Conservation (phyloP, 2,888 invertebrate genomes). For the Cheiracanthium punctorium region DNA sequence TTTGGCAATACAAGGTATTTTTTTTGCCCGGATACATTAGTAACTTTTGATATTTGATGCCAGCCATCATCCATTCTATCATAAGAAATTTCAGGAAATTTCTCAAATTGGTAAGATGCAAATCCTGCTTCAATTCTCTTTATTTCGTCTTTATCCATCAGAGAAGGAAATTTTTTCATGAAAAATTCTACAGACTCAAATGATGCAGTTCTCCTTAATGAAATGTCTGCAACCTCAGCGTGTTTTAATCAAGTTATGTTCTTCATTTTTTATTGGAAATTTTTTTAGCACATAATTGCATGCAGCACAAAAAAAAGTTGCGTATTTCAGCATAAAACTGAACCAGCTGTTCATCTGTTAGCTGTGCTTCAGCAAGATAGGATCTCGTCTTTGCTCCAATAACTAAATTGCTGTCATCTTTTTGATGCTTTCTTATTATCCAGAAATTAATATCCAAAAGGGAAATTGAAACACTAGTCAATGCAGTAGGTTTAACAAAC, state of each 20-base stretch:
- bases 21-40: not conserved
- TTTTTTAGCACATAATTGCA: not conserved
- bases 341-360: too few species aligned
- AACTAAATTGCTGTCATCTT: not conserved
- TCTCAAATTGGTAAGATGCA: not conserved
- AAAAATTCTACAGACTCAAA: not conserved
- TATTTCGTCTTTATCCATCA: not conserved
- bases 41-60: not conserved
- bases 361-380: too few species aligned
- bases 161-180: not conserved
- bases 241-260: not conserved
- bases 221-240: not conserved
- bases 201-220: not conserved
- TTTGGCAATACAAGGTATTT: not conserved
- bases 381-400: not conserved
- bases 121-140: not conserved
- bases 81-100: not conserved
- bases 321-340: too few species aligned
- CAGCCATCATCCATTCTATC: not conserved
- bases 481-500: too few species aligned
- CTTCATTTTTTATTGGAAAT: not conserved
- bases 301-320: too few species aligned
- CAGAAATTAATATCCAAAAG: not conserved
- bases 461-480: too few species aligned
- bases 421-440: not conserved